Percentiles rank a stretch among this genome's conserved stretches.
phyloP scores from a whole-genome alignment of 2,888 invertebrate genomes.

The Aphrophora alni region DNA sequence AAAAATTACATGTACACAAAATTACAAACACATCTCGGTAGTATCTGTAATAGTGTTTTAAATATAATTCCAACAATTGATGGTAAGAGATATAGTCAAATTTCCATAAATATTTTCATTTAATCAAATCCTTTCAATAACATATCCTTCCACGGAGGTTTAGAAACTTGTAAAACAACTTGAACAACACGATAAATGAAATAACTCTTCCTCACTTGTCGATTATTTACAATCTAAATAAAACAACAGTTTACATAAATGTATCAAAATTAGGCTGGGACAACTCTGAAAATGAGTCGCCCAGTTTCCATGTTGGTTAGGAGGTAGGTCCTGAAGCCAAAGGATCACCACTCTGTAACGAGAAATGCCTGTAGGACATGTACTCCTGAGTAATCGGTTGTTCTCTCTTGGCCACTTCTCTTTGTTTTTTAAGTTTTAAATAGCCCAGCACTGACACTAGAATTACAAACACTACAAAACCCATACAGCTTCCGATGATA shows the following conservation, averaged over 20 bases:
- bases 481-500: slow-evolving; percentile 86
- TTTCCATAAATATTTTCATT: no score
- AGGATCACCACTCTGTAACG: slow-evolving; percentile 69
- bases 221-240: background rate
- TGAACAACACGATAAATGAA: no score
- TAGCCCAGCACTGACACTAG: slow-evolving; percentile 85
- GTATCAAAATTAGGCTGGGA: slow-evolving; percentile 2
- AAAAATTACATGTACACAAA: no score
- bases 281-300: background rate
- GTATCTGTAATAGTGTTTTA: no score
- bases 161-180: no score
- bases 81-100: no score
- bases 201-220: no score
- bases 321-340: slow-evolving; percentile 12
- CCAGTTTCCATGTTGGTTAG: background rate
- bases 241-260: background rate
- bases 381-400: slow-evolving; percentile 79
- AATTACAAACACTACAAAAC: slow-evolving; percentile 83
- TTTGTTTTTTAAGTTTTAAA: slow-evolving; percentile 67
- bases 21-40: no score
- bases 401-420: slow-evolving; percentile 71
- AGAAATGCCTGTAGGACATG: slow-evolving; percentile 78
- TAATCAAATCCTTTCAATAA: no score
- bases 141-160: no score
- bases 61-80: no score